Evolutionary conservation across 2,888 invertebrate species (phyloP).

Genomic region (Xiphydria camelus): DNA sequence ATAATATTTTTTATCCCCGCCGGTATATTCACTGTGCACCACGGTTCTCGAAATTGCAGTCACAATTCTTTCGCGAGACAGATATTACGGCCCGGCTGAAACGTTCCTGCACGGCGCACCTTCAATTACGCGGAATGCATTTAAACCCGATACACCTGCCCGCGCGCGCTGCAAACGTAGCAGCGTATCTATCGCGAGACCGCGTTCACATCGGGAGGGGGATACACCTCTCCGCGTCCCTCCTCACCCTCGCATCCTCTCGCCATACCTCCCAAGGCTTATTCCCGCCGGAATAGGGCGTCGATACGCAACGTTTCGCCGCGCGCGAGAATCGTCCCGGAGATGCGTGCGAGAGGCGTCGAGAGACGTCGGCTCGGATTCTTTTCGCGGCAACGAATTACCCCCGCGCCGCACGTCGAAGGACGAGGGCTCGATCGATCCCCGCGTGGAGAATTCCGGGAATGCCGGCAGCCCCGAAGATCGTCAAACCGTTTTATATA

Average conservation of each 20-base stretch:
- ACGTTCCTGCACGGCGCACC: conserved; percentile 33
- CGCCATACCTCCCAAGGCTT: no score
- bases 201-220: no score
- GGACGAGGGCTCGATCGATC: no score
- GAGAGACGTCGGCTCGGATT: no score
- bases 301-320: conserved; percentile 21
- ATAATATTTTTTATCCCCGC: conserved; percentile 28
- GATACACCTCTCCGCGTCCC: no score
- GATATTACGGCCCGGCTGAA: conserved; percentile 41
- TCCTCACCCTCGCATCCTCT: no score
- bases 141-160: conserved; percentile 40
- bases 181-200: neutral
- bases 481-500: no score
- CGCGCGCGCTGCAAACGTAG: conserved; percentile 18
- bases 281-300: conserved; percentile 10
- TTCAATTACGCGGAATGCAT: conserved; percentile 48
- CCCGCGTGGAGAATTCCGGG: no score
- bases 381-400: no score
- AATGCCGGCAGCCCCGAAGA: no score
- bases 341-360: no score
- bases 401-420: no score
- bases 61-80: conserved; percentile 48
- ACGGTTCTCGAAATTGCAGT: conserved; percentile 45
- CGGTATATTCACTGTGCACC: neutral
- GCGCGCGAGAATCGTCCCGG: conserved; percentile 23